Base-by-base conservation (phyloP, 2,113 vertebrate species). In the Coracopsis vasa region DNA sequence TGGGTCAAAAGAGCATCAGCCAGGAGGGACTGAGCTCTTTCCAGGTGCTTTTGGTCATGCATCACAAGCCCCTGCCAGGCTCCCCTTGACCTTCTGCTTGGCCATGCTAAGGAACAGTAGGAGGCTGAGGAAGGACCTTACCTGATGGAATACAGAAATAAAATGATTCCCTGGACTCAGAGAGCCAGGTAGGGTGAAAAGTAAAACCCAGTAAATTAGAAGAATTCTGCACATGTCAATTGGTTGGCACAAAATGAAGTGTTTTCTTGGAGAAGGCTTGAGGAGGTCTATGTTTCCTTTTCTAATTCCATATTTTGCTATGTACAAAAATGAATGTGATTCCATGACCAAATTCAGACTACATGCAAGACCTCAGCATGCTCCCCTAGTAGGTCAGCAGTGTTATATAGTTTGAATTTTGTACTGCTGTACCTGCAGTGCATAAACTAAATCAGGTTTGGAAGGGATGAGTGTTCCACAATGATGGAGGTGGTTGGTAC, bases 11-110 rank as follows among this genome's bases (percentile, higher is more conserved):
- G 53, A 73, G 13, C 16, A 8, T 5, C 7, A 4, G 37, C 1
- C 19, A 80, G 35, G 20, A 58, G 25, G 28, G 47, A 25, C 0
- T 28, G 45, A 80, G 9, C 9, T 64, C 4, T 7, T 73, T 54
- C n/a, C 47, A 86, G 31, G 23, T 54, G 54, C 6, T 80, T 72
- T 73, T 28, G 20, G 27, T 61, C 24, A 17, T 33, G 28, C 20
- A 28, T 14, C 70, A 28, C 0, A 1, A 70, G 23, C 11, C 23
- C 56, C 5, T 41, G 6, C 19, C 1, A 1, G 17, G 33, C 7
- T 50, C 9, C 18, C n/a, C 31, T 53, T 42, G n/a, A 13, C 39
- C 20, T n/a, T 28, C 19, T 28, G 24, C 37, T 47, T 37, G 29
- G 31, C 31, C 35, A 9, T 13, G 29, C 13, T 1, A 1, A 70